Evolutionary conservation across 2,797 vertebrate genomes (phyloP), one percentile per base, ranked within the genome.

Genomic region (Carduelis carduelis): DNA sequence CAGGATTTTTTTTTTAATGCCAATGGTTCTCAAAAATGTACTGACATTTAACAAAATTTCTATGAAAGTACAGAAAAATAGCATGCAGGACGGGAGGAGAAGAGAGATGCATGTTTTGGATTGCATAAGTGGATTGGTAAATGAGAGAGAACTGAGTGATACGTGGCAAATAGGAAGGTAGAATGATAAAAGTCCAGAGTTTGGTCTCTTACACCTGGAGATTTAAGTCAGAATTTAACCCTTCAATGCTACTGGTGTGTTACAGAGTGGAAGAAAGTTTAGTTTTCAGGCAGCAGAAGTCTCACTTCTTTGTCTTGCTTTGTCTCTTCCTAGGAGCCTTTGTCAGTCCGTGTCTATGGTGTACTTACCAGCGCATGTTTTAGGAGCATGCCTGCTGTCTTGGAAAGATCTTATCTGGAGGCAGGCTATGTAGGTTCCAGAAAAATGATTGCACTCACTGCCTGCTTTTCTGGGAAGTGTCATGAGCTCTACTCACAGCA

Each of bases 271-370:
- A 57, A 71, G 74, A 63, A 71, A 23, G 4, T 43, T 41, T 59
- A 6, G 2, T 78, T 95, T 83, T 82, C 26, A 44, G 12, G 22
- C 47, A 65, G 20, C 1, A 2, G 32, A 86, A 76, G 9, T 32
- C 14, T 85, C 55, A 24, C 2, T 72, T 20, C 34, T 44, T 44
- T 80, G 43, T 52, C 24, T 70, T 66, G 22, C 34, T 44, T 44
- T 80, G 46, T 44, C 24, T 74, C 19, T 64, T 68, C 35, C 10
- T 14, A 13, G 71, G 46, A 83, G 41, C 32, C 17, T 46, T 64
- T 9, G 4, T 56, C 13, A 39, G 30, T 71, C 63, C 1, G 4
- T 60, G 32, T 70, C 88, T 83, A 44, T 0, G 0, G 28, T 28
- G 16, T 52, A 28, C 10, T 76, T 77, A 26, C 39, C 26, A 52